Conservation (phyloP, 2,888 invertebrate species). For the Amblyjoppa fuscipennis region DNA sequence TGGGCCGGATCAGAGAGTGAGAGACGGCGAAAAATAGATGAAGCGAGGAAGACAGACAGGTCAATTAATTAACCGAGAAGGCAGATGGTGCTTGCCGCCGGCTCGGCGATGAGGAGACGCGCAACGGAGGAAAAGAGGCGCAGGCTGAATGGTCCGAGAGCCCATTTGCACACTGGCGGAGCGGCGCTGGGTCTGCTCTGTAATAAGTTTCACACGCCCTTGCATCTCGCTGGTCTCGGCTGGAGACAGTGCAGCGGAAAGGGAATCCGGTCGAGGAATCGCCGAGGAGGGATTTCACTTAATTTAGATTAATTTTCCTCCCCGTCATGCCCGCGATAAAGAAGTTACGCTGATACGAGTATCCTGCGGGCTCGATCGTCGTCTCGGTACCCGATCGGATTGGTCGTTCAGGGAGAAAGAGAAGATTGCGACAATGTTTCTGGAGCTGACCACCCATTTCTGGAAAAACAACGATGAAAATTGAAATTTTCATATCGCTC, state of each 20-base stretch:
- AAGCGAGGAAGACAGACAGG: slow-evolving; percentile 69
- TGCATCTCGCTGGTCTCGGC: not conserved
- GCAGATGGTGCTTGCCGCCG: slow-evolving; percentile 73
- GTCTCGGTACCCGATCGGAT: not conserved
- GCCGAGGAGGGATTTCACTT: slow-evolving; percentile 52
- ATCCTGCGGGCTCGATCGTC: not conserved
- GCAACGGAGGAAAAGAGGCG: slow-evolving; percentile 41
- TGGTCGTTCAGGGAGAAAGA: not conserved
- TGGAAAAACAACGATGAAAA: not conserved
- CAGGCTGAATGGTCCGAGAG: slow-evolving; percentile 26
- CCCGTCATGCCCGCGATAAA: slow-evolving; percentile 34
- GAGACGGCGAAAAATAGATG: slow-evolving; percentile 68
- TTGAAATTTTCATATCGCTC: no score
- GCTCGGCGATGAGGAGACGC: slow-evolving; percentile 34
- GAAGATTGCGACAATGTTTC: not conserved
- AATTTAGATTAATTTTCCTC: slow-evolving; percentile 74
- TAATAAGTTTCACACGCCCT: slow-evolving; percentile 6
- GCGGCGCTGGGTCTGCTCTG: not conserved
- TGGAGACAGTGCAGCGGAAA: not conserved
- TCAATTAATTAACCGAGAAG: slow-evolving; percentile 76
- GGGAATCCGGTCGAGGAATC: not conserved
- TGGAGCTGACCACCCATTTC: not conserved
- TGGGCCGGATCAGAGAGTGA: slow-evolving; percentile 56
- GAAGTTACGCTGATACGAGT: not conserved
- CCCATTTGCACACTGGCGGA: slow-evolving; percentile 10